A percentile compares a stretch with the other conserved stretches of the same genome.
Conservation (phyloP, 2,113 vertebrate genomes). For the Thinocorus orbignyianus region DNA sequence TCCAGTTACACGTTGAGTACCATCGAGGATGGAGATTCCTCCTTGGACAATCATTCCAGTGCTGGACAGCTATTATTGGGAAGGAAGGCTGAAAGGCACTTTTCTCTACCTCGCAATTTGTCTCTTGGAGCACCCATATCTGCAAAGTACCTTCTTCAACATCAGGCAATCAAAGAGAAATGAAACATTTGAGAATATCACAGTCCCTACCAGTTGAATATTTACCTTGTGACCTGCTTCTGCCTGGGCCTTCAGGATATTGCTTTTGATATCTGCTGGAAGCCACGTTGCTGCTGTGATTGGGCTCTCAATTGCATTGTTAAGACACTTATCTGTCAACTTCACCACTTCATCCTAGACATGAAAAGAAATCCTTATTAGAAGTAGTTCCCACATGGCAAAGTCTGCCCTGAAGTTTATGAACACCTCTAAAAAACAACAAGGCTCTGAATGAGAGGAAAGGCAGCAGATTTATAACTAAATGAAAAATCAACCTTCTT, state of each 20-base stretch:
- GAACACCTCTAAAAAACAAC: not conserved
- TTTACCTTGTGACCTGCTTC: conserved; percentile 87
- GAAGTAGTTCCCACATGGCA: not conserved
- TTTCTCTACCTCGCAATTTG: not conserved
- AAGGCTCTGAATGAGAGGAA: not conserved
- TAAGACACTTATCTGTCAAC: conserved; percentile 89
- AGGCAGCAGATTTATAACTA: not conserved
- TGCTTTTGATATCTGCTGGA: conserved; percentile 90
- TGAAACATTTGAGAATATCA: not conserved
- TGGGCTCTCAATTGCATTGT: conserved; percentile 82
- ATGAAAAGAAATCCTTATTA: not conserved
- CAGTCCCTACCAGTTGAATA: not conserved
- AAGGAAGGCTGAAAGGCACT: not conserved
- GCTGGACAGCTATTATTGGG: not conserved
- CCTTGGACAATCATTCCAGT: rapidly evolving
- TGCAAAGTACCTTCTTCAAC: not conserved
- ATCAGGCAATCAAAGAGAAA: not conserved
- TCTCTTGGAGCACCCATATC: not conserved
- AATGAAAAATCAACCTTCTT: not conserved
- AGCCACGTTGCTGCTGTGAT: conserved; percentile 57
- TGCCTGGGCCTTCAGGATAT: conserved; percentile 91
- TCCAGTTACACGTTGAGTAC: not conserved
- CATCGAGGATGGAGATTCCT: not conserved
- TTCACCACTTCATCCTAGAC: conserved; percentile 88
- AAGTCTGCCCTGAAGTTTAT: not conserved